A percentile compares a stretch with the other conserved stretches of the same genome.
Conservation (phyloP, 2,888 invertebrate genomes). For the Caenorhabditis sp. region DNA sequence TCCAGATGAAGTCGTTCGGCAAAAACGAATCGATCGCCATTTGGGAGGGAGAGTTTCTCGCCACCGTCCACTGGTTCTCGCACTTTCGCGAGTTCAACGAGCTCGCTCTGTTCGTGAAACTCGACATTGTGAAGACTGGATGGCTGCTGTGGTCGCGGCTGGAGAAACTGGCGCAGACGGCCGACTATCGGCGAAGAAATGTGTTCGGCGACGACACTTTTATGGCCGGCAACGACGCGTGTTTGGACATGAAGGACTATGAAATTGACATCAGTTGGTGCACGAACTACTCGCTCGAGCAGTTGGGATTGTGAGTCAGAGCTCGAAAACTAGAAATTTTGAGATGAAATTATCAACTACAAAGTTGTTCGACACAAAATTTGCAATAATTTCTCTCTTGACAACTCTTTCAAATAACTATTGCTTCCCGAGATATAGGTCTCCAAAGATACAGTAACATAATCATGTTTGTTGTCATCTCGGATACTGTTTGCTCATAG, state of each 20-base stretch:
- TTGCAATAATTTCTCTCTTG: too few species aligned
- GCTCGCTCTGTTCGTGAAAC: background rate
- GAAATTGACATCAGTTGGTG: slow-evolving; percentile 27
- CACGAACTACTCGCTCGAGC: slow-evolving; percentile 25
- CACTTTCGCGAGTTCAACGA: slow-evolving; percentile 25
- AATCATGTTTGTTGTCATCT: too few species aligned
- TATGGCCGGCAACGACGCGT: slow-evolving; percentile 12
- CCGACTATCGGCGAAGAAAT: slow-evolving; percentile 10
- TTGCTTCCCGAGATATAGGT: too few species aligned
- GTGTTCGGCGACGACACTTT: slow-evolving; percentile 5
- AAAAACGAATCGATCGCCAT: slow-evolving; percentile 20
- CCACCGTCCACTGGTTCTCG: slow-evolving; percentile 30
- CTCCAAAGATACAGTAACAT: too few species aligned
- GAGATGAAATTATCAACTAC: too few species aligned
- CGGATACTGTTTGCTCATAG: background rate
- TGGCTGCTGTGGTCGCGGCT: slow-evolving; percentile 27
- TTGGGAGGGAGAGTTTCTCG: slow-evolving; percentile 18
- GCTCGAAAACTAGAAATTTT: too few species aligned
- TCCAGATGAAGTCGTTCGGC: slow-evolving; percentile 6
- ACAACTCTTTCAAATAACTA: too few species aligned
- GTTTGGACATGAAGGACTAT: slow-evolving; percentile 13
- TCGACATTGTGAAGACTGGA: slow-evolving; percentile 19
- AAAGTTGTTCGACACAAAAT: too few species aligned
- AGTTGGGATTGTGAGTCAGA: slow-evolving; percentile 28
- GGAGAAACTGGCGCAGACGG: slow-evolving; percentile 20